phyloP scores from a whole-genome alignment of 2,797 vertebrate genomes.

The Chrosomus eos region DNA sequence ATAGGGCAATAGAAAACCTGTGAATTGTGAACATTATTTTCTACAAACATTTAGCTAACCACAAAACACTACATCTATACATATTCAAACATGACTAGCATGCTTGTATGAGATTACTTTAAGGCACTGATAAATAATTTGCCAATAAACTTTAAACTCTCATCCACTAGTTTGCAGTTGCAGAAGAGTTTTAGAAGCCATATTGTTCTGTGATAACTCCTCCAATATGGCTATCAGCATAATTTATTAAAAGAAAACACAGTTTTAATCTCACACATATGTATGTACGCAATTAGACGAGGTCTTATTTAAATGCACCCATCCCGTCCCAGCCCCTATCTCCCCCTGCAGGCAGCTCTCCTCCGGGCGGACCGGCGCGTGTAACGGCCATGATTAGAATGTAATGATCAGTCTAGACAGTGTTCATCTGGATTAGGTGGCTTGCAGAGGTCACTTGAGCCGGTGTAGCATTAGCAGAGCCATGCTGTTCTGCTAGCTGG shows the following conservation, averaged over 20 bases:
- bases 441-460: slow-evolving; percentile 58
- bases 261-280: slow-evolving; percentile 1
- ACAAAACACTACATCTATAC: background rate
- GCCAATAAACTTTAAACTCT: background rate
- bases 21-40: background rate
- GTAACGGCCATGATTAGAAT: slow-evolving; percentile 68
- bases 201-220: background rate
- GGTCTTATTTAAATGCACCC: background rate
- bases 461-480: slow-evolving; percentile 52
- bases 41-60: background rate
- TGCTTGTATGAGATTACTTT: background rate
- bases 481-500: slow-evolving; percentile 41
- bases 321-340: slow-evolving; percentile 9
- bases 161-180: background rate
- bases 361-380: background rate
- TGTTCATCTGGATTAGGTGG: slow-evolving; percentile 79
- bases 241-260: slow-evolving; percentile 35
- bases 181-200: background rate
- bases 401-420: slow-evolving; percentile 83
- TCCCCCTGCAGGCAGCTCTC: slow-evolving; percentile 44
- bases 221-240: slow-evolving; percentile 18
- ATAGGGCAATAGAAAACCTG: background rate
- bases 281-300: background rate
- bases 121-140: background rate
- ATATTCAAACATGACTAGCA: background rate